Conservation (phyloP, 1,140 invertebrate species). For the Ceratitis capitata region DNA sequence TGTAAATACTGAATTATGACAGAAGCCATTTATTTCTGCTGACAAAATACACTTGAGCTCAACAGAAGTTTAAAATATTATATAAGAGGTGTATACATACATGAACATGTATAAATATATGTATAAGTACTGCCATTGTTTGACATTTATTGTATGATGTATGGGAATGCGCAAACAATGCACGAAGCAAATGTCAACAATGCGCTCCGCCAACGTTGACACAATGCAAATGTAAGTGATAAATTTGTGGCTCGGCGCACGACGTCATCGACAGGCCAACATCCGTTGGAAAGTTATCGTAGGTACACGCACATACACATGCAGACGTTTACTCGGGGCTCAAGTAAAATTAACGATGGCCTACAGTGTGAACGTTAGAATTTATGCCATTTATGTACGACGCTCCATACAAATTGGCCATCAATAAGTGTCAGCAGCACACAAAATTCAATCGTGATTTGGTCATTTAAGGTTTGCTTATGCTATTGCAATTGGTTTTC, state of each 20-base stretch:
- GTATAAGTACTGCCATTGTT: background rate
- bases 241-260: background rate
- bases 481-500: background rate
- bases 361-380: background rate
- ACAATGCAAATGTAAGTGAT: slow-evolving; percentile 10
- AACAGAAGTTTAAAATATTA: background rate
- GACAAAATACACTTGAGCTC: background rate
- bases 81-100: background rate
- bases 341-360: background rate
- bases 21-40: background rate
- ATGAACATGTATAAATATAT: background rate
- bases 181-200: background rate
- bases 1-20: background rate
- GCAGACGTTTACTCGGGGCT: background rate
- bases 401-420: background rate
- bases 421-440: slow-evolving; percentile 1
- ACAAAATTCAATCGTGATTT: background rate
- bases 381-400: background rate
- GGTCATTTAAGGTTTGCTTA: background rate
- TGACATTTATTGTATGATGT: slow-evolving; percentile 7
- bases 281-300: background rate
- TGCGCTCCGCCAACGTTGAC: background rate
- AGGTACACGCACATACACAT: too few relatives aligned
- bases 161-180: slow-evolving; percentile 5
- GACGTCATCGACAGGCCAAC: background rate